Evolutionary conservation across 2,888 invertebrate species (phyloP).

Genomic region (Gisinianus flammeolus): DNA sequence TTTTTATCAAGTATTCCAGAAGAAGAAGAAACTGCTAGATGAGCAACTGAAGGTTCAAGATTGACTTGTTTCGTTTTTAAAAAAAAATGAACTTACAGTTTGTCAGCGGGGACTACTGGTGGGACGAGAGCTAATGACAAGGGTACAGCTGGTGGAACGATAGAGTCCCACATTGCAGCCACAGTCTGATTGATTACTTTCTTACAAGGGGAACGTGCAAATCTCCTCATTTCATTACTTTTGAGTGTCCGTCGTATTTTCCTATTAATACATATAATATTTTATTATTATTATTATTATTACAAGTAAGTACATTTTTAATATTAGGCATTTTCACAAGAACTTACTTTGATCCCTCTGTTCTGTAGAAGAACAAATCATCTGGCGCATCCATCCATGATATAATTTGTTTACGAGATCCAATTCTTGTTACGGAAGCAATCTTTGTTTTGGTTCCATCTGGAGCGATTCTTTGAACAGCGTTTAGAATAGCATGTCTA

Average conservation of each 20-base stretch:
- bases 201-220: conserved; percentile 80
- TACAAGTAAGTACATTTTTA: too few relatives aligned
- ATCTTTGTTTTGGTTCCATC: conserved; percentile 81
- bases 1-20: background rate
- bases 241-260: conserved; percentile 82
- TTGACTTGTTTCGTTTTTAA: background rate
- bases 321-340: too few relatives aligned
- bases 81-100: background rate
- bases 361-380: conserved; percentile 93
- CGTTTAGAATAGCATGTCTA: conserved; percentile 64
- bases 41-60: background rate
- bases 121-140: conserved; percentile 21
- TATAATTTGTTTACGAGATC: conserved; percentile 84
- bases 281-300: too few relatives aligned
- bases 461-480: conserved; percentile 59
- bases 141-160: conserved; percentile 39
- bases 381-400: conserved; percentile 96
- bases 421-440: conserved; percentile 77
- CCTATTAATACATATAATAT: conserved; percentile 60
- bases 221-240: conserved; percentile 77
- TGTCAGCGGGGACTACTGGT: conserved; percentile 21
- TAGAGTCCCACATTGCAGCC: conserved; percentile 24
- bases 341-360: conserved; percentile 75
- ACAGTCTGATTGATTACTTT: conserved; percentile 51
- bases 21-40: background rate